Percentiles rank a stretch among this genome's conserved stretches.
These are phyloP conservation scores for Plodia interpunctella DNA, from an alignment of 1,140 invertebrate species.

Conservation along the genomic window DNA sequence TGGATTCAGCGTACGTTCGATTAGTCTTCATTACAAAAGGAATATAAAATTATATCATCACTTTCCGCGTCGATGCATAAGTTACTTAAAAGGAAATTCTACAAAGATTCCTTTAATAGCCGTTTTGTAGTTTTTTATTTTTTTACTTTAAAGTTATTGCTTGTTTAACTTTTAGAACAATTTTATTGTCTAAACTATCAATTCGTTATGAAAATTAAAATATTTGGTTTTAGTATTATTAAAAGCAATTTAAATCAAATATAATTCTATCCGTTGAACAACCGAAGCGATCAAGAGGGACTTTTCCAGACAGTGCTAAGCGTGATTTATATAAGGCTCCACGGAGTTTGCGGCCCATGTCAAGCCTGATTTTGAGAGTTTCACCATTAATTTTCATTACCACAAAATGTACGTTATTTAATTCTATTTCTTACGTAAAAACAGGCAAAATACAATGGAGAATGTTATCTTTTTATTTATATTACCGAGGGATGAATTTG, in stretches of 20 bases:
- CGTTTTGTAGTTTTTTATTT: too few relatives aligned
- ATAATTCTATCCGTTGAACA: neutral
- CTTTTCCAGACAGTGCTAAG: slow-evolving; percentile 29
- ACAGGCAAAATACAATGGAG: neutral
- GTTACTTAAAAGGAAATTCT: slow-evolving; percentile 15
- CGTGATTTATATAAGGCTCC: slow-evolving; percentile 61
- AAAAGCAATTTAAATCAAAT: too few relatives aligned
- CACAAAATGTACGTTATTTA: slow-evolving; percentile 35
- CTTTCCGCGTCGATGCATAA: slow-evolving; percentile 16
- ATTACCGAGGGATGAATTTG: too few relatives aligned
- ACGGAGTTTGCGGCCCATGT: slow-evolving; percentile 51
- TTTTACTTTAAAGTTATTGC: too few relatives aligned
- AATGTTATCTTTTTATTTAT: too few relatives aligned
- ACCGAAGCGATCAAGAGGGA: neutral
- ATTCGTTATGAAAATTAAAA: too few relatives aligned
- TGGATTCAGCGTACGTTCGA: slow-evolving; percentile 20
- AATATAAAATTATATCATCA: slow-evolving; percentile 32
- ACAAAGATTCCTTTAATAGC: neutral
- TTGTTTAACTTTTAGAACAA: too few relatives aligned
- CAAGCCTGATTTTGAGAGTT: slow-evolving; percentile 57
- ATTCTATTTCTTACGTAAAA: slow-evolving; percentile 1
- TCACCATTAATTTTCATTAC: slow-evolving; percentile 69
- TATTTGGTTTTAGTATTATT: too few relatives aligned
- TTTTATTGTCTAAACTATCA: too few relatives aligned
- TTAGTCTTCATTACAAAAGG: slow-evolving; percentile 31